phyloP scores from a whole-genome alignment of 2,888 invertebrate genomes.

The Lepidochitona cinerea region DNA sequence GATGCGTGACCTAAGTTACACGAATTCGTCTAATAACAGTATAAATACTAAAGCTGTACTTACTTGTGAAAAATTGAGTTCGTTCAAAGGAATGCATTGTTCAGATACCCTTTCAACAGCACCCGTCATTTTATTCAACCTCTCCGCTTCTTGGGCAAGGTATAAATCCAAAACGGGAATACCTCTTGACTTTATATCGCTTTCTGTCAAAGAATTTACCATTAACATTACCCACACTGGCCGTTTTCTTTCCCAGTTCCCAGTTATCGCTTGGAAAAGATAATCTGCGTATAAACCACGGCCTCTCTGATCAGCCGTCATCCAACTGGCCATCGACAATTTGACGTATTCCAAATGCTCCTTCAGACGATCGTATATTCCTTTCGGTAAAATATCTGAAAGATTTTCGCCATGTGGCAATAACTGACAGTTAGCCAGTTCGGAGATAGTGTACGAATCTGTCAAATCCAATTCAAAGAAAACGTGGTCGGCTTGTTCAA shows the following conservation, averaged over 20 bases:
- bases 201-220: slow-evolving; percentile 74
- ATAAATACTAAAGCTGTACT: too few species aligned
- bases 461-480: slow-evolving; percentile 75
- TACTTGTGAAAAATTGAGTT: slow-evolving; percentile 74
- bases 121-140: slow-evolving; percentile 72
- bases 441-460: slow-evolving; percentile 72
- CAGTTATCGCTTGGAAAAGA: slow-evolving; percentile 72
- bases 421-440: slow-evolving; percentile 72
- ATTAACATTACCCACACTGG: slow-evolving; percentile 75
- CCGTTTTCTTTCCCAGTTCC: slow-evolving; percentile 74
- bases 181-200: slow-evolving; percentile 71
- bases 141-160: slow-evolving; percentile 73
- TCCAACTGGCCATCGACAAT: slow-evolving; percentile 71
- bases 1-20: too few species aligned
- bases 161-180: slow-evolving; percentile 75
- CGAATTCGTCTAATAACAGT: too few species aligned
- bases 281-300: slow-evolving; percentile 72
- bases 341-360: slow-evolving; percentile 72
- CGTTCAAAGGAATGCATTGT: slow-evolving; percentile 75
- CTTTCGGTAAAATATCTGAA: slow-evolving; percentile 69
- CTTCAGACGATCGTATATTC: slow-evolving; percentile 71
- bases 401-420: slow-evolving; percentile 70
- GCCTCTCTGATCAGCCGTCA: slow-evolving; percentile 68
- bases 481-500: slow-evolving; percentile 72
- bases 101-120: slow-evolving; percentile 75